These are phyloP conservation scores for Venturia canescens DNA, from an alignment of 1,140 invertebrate genomes.

Conservation along the genomic window DNA sequence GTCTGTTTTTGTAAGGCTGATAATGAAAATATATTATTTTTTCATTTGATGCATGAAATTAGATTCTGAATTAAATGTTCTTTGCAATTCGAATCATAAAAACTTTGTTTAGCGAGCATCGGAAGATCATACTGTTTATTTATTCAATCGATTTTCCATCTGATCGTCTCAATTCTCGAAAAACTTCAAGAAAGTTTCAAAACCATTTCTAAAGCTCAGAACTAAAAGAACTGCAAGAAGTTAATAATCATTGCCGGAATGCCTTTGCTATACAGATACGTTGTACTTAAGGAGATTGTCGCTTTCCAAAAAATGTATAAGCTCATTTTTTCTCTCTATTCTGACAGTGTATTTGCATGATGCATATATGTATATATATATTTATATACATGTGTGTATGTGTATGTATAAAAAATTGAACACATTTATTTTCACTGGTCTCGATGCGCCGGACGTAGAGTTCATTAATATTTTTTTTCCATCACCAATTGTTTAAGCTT, in stretches of 20 bases:
- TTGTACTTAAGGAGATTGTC: conserved; percentile 69
- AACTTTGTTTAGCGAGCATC: too few relatives aligned
- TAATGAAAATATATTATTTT: too few relatives aligned
- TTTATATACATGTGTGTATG: neutral
- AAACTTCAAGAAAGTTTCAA: too few relatives aligned
- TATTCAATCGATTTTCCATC: neutral
- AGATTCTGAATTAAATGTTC: too few relatives aligned
- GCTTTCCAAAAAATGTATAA: conserved; percentile 62
- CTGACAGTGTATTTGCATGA: neutral
- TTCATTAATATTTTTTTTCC: neutral
- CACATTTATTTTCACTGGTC: neutral
- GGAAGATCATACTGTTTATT: too few relatives aligned
- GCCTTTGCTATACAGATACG: conserved; percentile 68
- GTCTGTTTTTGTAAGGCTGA: too few relatives aligned
- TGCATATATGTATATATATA: too few relatives aligned
- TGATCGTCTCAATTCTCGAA: neutral
- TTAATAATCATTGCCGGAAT: conserved; percentile 53
- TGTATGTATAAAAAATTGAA: too few relatives aligned
- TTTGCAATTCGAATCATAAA: too few relatives aligned
- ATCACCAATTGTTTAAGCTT: neutral
- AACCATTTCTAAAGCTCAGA: too few relatives aligned
- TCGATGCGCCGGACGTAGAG: neutral
- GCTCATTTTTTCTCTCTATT: conserved; percentile 44
- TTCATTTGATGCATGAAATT: too few relatives aligned
- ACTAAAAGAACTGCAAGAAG: neutral